These are phyloP conservation scores for Drosophila bipectinata DNA, from an alignment of 1,140 invertebrate genomes.

Conservation along the genomic window DNA sequence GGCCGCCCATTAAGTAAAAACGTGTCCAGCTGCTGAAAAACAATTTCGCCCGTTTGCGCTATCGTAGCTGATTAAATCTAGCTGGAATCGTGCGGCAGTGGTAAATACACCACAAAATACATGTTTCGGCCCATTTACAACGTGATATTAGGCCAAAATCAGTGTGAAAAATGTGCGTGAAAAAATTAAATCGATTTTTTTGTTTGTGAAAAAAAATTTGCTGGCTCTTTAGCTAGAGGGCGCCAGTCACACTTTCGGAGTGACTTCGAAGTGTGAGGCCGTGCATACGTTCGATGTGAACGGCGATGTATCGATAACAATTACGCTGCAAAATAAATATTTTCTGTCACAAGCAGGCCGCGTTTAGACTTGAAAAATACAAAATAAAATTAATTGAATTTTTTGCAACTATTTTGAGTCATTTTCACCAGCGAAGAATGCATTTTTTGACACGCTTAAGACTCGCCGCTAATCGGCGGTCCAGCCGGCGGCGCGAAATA, in stretches of 20 bases:
- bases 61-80: constrained; percentile 65
- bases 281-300: constrained; percentile 1
- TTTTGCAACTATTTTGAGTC: background rate
- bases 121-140: constrained; percentile 40
- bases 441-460: constrained; percentile 8
- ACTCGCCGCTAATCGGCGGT: constrained; percentile 23
- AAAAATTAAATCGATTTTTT: constrained; percentile 83
- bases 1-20: constrained; percentile 83
- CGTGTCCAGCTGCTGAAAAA: constrained; percentile 83
- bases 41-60: constrained; percentile 69
- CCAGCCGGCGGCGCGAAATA: constrained; percentile 45
- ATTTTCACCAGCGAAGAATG: background rate
- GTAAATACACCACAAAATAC: constrained; percentile 49
- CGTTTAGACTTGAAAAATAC: background rate
- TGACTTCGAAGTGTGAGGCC: constrained; percentile 26
- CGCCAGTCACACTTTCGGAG: constrained; percentile 47
- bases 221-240: constrained; percentile 41
- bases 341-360: constrained; percentile 5
- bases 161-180: constrained; percentile 77
- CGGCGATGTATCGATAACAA: constrained; percentile 38
- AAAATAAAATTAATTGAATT: background rate
- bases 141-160: constrained; percentile 33
- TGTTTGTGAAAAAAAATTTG: constrained; percentile 74
- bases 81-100: constrained; percentile 62
- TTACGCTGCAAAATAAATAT: background rate